A percentile compares a stretch with the other conserved stretches of the same genome.
Evolutionary conservation across 30 jellyfish, hydroid and myxozoan genomes (phyloP).

Genomic region (Cassiopea andromeda): DNA sequence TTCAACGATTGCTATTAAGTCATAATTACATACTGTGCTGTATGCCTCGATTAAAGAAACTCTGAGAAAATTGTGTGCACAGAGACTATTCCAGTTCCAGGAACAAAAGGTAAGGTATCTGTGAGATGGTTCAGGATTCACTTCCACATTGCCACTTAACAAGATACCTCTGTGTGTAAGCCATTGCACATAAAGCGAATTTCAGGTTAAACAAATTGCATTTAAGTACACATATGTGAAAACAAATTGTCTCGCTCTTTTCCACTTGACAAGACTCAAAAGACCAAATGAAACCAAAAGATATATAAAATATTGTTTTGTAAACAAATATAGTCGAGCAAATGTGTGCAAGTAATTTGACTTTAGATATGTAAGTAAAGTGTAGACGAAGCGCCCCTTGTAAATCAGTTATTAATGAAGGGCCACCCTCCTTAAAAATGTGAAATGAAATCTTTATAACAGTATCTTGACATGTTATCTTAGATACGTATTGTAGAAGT

Average conservation of each 20-base stretch:
- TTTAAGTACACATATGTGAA: not conserved
- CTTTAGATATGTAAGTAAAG: not conserved
- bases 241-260: not conserved
- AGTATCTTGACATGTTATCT: too few relatives aligned
- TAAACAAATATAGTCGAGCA: not conserved
- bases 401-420: too few relatives aligned
- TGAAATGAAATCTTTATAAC: too few relatives aligned
- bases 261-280: not conserved
- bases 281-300: not conserved
- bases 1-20: not conserved
- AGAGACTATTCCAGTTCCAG: not conserved
- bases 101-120: not conserved
- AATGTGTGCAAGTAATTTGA: not conserved
- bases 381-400: too few relatives aligned
- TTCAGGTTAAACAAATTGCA: not conserved
- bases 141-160: not conserved
- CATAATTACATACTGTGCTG: not conserved
- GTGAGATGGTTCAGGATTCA: not conserved
- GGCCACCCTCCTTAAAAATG: too few relatives aligned
- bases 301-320: not conserved
- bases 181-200: not conserved
- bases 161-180: not conserved
- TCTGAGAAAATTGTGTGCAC: constrained; percentile 3
- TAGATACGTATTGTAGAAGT: too few relatives aligned
- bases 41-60: not conserved